phyloP scores from a whole-genome alignment of 1,140 invertebrate genomes.

The Belonocnema kinseyi region DNA sequence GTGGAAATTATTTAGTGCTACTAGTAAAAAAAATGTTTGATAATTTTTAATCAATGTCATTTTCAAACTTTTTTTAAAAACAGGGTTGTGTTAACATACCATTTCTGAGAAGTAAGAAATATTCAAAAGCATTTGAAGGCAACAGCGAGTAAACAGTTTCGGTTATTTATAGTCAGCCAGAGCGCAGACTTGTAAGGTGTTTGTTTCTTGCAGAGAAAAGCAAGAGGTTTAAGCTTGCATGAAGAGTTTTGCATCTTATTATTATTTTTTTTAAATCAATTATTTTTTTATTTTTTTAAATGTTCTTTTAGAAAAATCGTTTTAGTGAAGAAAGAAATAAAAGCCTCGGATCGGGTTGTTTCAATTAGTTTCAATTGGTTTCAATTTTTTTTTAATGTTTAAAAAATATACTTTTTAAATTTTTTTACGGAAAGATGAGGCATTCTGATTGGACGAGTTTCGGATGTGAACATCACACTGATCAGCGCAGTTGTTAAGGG shows the following conservation, averaged over 20 bases:
- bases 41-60: not conserved
- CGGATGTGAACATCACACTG: no score
- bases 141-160: conserved; percentile 56
- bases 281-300: not conserved
- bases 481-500: no score
- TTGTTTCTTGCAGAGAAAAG: conserved; percentile 56
- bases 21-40: no score
- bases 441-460: no score
- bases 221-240: conserved; percentile 40
- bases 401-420: no score
- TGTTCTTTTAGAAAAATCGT: not conserved
- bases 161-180: conserved; percentile 59
- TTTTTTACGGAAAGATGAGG: no score
- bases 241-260: conserved; percentile 32
- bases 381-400: no score
- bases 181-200: conserved; percentile 50
- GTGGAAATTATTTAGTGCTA: no score
- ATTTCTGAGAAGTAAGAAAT: conserved; percentile 37
- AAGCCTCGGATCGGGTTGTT: no score
- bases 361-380: no score
- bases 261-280: not conserved
- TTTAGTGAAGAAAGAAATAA: no score
- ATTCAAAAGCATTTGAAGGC: conserved; percentile 59
- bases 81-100: not conserved
- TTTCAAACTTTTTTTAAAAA: not conserved